Conservation (phyloP, 1,140 invertebrate genomes). For the Heliconius melpomene region DNA sequence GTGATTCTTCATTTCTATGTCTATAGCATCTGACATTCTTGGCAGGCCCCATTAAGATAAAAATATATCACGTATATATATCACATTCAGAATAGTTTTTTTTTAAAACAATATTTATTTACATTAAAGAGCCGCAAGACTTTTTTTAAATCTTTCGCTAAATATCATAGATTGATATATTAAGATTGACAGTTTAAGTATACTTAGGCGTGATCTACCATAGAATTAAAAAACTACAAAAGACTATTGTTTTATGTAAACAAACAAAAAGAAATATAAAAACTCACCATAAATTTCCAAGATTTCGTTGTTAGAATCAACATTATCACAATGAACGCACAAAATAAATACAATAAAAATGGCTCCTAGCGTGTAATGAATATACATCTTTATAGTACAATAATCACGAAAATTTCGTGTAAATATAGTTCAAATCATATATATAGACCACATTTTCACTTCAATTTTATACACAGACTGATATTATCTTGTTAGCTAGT, state of each 20-base stretch:
- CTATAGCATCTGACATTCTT: neutral
- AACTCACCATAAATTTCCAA: constrained; percentile 74
- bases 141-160: neutral
- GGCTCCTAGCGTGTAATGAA: constrained; percentile 75
- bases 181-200: constrained; percentile 32
- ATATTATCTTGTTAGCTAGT: constrained; percentile 63
- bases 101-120: neutral
- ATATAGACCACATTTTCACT: constrained; percentile 74
- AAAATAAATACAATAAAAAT: constrained; percentile 81
- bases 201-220: constrained; percentile 35
- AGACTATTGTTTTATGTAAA: constrained; percentile 7
- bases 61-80: neutral
- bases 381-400: constrained; percentile 73
- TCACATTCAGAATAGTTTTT: neutral
- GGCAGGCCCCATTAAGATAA: constrained; percentile 4
- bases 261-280: neutral
- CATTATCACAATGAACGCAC: constrained; percentile 79
- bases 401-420: constrained; percentile 56
- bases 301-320: constrained; percentile 74
- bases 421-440: constrained; percentile 62
- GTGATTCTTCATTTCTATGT: neutral
- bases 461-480: constrained; percentile 56
- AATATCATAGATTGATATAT: constrained; percentile 19
- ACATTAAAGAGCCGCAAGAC: neutral
- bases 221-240: neutral